Evolutionary conservation across 2,797 vertebrate genomes (phyloP).

Genomic region (Sebastes cheni): DNA sequence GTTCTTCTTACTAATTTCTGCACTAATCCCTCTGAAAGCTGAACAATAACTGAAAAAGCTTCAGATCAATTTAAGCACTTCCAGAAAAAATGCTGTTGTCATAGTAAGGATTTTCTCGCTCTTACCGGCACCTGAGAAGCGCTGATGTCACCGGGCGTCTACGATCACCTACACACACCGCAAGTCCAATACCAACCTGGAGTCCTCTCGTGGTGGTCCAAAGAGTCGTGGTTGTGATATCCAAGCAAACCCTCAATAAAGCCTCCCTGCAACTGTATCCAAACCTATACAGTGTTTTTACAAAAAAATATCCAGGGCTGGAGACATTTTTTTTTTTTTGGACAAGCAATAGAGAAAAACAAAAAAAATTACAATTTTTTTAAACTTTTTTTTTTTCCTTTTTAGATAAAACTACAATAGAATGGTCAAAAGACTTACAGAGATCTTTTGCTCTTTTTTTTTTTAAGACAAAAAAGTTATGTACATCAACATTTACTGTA

Average conservation of each 20-base stretch:
- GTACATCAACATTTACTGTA: constrained; percentile 85
- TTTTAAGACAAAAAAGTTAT: constrained; percentile 82
- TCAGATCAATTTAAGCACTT: not conserved
- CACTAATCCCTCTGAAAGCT: not conserved
- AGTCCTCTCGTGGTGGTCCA: constrained; percentile 31
- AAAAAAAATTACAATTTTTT: constrained; percentile 68
- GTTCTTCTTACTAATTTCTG: not conserved
- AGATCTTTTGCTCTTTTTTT: constrained; percentile 62
- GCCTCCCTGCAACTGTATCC: constrained; percentile 64
- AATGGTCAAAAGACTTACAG: constrained; percentile 82
- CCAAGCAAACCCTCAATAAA: constrained; percentile 48
- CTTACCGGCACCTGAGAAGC: constrained; percentile 55
- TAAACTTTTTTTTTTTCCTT: constrained; percentile 66
- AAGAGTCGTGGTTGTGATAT: constrained; percentile 48
- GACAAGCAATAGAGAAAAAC: constrained; percentile 66
- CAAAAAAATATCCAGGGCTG: constrained; percentile 67
- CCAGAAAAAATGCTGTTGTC: constrained; percentile 8
- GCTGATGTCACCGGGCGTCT: constrained; percentile 8
- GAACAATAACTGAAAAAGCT: not conserved
- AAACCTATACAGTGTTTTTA: constrained; percentile 71
- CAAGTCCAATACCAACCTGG: constrained; percentile 39
- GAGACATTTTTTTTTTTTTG: constrained; percentile 47
- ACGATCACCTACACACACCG: constrained; percentile 1
- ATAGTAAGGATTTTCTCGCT: constrained; percentile 1
- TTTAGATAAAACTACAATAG: constrained; percentile 85